Conservation (phyloP, 2,888 invertebrate species). For the Lydus trimaculatus region DNA sequence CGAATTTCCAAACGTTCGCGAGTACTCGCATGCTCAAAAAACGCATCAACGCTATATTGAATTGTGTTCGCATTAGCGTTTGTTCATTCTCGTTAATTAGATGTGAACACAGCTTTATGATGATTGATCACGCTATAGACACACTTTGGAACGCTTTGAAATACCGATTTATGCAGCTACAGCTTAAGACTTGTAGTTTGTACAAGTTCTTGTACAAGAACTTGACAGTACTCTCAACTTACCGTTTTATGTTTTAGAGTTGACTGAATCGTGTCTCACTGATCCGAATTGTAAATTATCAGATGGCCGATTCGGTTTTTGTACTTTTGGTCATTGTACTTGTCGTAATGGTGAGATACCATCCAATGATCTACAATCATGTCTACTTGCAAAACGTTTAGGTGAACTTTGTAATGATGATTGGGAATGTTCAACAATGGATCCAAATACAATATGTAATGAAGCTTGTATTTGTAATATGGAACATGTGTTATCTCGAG, state of each 20-base stretch:
- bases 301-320: constrained; percentile 48
- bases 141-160: too few relatives aligned
- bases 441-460: constrained; percentile 48
- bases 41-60: too few relatives aligned
- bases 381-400: constrained; percentile 45
- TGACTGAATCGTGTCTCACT: constrained; percentile 49
- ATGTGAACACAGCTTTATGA: too few relatives aligned
- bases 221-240: too few relatives aligned
- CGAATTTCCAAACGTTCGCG: too few relatives aligned
- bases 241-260: constrained; percentile 38
- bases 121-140: too few relatives aligned
- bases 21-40: too few relatives aligned
- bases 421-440: constrained; percentile 47
- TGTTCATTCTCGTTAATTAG: too few relatives aligned
- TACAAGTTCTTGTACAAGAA: too few relatives aligned
- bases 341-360: constrained; percentile 49
- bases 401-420: constrained; percentile 50
- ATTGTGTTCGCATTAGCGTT: too few relatives aligned
- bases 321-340: constrained; percentile 49
- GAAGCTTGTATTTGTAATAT: constrained; percentile 51
- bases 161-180: too few relatives aligned
- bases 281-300: constrained; percentile 51
- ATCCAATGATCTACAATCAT: constrained; percentile 44
- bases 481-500: constrained; percentile 48
- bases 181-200: too few relatives aligned